Percentiles rank a stretch among this genome's conserved stretches.
Evolutionary conservation across 2,888 invertebrate species (phyloP).

Genomic region (Agrochola litura): DNA sequence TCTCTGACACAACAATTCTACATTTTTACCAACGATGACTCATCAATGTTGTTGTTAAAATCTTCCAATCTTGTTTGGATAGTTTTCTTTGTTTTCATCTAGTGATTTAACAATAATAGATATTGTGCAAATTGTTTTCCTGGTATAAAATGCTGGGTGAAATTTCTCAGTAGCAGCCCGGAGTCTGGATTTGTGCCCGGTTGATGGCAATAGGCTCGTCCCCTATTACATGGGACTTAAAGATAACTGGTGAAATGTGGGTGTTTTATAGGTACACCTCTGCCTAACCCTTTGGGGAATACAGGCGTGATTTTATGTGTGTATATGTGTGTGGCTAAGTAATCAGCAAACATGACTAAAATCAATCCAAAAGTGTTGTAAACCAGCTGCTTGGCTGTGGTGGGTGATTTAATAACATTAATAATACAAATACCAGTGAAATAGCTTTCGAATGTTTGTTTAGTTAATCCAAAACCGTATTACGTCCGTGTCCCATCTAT

Average conservation of each 20-base stretch:
- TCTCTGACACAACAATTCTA: slow-evolving; percentile 6
- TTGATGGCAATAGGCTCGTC: not conserved
- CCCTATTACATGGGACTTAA: not conserved
- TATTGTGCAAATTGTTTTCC: not conserved
- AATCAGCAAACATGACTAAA: not conserved
- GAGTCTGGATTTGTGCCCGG: not conserved
- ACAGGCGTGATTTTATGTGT: not conserved
- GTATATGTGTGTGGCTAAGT: not conserved
- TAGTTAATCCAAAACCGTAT: slow-evolving; percentile 7
- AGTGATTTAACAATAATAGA: not conserved
- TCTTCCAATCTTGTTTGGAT: not conserved
- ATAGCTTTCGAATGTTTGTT: slow-evolving; percentile 15
- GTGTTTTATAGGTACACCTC: not conserved
- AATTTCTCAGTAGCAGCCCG: not conserved
- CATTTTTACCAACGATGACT: slow-evolving; percentile 5
- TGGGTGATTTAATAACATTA: not conserved
- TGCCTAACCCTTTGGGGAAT: not conserved
- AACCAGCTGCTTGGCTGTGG: not conserved
- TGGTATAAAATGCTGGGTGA: not conserved
- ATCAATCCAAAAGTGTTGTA: not conserved
- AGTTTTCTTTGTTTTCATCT: slow-evolving; percentile 4
- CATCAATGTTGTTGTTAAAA: slow-evolving; percentile 7
- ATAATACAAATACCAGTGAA: not conserved
- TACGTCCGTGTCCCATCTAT: not conserved
- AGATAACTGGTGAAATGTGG: not conserved